Base-by-base conservation (phyloP, 2,113 vertebrate genomes). In the Ranitomeya imitator region DNA sequence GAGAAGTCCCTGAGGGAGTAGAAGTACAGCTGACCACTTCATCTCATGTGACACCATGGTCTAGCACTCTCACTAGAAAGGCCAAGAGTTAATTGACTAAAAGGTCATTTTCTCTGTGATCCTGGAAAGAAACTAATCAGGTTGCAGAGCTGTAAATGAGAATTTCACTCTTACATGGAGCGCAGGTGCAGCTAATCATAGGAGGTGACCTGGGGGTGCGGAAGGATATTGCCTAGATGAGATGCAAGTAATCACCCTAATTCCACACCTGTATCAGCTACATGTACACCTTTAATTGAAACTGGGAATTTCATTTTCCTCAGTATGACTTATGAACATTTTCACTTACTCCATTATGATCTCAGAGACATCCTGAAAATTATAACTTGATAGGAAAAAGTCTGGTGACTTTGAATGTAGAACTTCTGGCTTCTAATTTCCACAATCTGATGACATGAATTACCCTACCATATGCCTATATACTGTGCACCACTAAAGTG, bases 81-180 rank as follows among this genome's bases (percentile, higher is more conserved):
- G 87, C 61, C 73, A 89, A 84, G 59, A 78, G 81, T 79, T 79
- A 89, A 89, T 89, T 85, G 87, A 79, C 82, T 55, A 79, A 63
- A 89, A 88, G 87, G 82, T 85, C 87, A 79, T 80, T 67, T 79
- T 79, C 73, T 65, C 54, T 77, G 71, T 85, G 73, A 89, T 79
- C 81, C 51, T 85, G 59, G 76, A 67, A 77, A 57, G 78, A 63
- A 84, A 76, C 71, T 77, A 61, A 83, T 88, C 71, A 84, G 81
- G 74, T 61, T 83, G 45, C 11, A 84, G 45, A 45, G 37, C 60
- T 79, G 81, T 61, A 67, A 85, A 79, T 78, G 87, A 89, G 82
- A 84, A 84, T 84, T 84, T 84, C 82, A 84, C 63, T 84, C 60
- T 71, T 81, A 71, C 65, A 67, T 60, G 78, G 65, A 79, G 61